A percentile compares a stretch with the other conserved stretches of the same genome.
phyloP scores from a whole-genome alignment of 2,888 invertebrate species.

The Craniophora ligustri region DNA sequence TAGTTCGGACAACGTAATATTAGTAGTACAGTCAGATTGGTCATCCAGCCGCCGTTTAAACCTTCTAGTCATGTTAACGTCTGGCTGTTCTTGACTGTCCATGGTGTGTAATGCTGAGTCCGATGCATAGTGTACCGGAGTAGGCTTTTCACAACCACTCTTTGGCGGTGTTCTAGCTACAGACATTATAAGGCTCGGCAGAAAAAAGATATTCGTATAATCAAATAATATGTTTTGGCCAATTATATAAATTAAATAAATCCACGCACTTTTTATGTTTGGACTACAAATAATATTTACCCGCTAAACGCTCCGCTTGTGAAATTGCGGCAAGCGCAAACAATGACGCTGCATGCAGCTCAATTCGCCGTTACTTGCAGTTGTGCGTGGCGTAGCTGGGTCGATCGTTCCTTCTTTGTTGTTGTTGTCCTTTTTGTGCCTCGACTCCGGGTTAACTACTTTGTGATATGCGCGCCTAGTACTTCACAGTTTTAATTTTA shows the following conservation, averaged over 20 bases:
- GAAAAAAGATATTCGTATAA: not conserved
- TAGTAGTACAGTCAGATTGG: conserved; percentile 1
- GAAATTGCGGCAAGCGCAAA: conserved; percentile 6
- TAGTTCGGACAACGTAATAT: not conserved
- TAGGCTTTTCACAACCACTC: not conserved
- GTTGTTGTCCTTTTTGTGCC: conserved; percentile 1
- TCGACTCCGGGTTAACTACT: not conserved
- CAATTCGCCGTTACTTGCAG: no score
- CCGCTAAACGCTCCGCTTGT: conserved; percentile 1
- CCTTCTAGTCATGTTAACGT: conserved; percentile 4
- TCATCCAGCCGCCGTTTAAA: conserved; percentile 1
- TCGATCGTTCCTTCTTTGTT: not conserved
- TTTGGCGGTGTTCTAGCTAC: conserved; percentile 2
- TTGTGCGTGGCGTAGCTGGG: conserved; percentile 1
- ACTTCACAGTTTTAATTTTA: not conserved
- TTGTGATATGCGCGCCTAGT: conserved; percentile 4
- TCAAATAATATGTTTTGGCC: not conserved
- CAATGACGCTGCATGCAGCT: not conserved
- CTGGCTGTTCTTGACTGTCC: not conserved
- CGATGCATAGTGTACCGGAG: not conserved
- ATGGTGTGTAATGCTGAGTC: not conserved
- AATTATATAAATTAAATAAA: not conserved
- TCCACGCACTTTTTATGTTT: not conserved
- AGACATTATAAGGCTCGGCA: not conserved
- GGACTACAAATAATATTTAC: not conserved